Conservation (phyloP, 1,140 invertebrate genomes). For the Wasmannia auropunctata region DNA sequence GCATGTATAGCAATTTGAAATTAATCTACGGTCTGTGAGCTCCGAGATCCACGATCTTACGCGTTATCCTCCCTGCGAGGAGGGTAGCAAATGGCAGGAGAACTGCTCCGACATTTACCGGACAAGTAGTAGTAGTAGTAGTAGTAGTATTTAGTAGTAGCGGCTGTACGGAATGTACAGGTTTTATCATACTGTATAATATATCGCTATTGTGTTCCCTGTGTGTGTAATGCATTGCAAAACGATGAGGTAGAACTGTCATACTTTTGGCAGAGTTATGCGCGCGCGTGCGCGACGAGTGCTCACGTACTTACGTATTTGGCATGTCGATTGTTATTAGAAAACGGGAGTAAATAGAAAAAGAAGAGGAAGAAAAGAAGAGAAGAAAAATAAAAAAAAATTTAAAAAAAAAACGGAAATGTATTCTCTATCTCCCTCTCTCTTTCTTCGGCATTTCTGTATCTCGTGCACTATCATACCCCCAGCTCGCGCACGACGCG, state of each 20-base stretch:
- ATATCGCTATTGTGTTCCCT: slow-evolving; percentile 71
- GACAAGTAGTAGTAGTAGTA: slow-evolving; percentile 56
- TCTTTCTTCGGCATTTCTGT: background rate
- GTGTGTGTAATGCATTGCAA: slow-evolving; percentile 68
- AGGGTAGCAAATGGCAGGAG: slow-evolving; percentile 64
- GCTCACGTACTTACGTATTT: slow-evolving; percentile 32
- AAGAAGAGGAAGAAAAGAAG: background rate
- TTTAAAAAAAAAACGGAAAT: slow-evolving; percentile 13
- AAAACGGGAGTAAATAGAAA: background rate
- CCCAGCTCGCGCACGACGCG: slow-evolving; percentile 37
- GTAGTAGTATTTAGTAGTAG: slow-evolving; percentile 45
- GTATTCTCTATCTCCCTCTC: too few species aligned
- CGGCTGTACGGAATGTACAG: slow-evolving; percentile 75
- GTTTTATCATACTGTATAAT: slow-evolving; percentile 58
- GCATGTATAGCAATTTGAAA: background rate
- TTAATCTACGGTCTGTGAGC: background rate
- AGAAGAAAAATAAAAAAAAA: background rate
- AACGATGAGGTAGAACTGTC: slow-evolving; percentile 82
- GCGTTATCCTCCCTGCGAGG: slow-evolving; percentile 46
- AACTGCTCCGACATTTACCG: slow-evolving; percentile 60
- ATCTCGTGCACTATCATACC: slow-evolving; percentile 47
- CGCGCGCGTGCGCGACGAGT: slow-evolving; percentile 41
- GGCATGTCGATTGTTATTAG: slow-evolving; percentile 19
- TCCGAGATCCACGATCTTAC: slow-evolving; percentile 58
- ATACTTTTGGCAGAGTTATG: slow-evolving; percentile 76